phyloP scores from a whole-genome alignment of 2,797 vertebrate species.

The Thamnophis elegans region DNA sequence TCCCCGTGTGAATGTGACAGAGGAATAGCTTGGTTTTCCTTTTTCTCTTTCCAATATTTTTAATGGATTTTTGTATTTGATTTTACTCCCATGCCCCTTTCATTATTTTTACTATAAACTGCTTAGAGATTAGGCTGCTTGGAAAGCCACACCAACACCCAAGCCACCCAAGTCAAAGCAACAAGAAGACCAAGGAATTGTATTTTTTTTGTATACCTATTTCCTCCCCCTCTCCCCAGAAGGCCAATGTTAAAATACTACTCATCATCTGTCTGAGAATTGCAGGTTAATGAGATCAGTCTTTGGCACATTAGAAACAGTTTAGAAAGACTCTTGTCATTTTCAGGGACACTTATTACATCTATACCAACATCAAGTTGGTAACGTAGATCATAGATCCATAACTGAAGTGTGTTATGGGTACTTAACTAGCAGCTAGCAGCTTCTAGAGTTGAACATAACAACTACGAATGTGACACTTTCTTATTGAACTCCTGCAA shows the following conservation, averaged over 20 bases:
- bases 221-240: neutral
- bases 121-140: neutral
- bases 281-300: conserved; percentile 58
- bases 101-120: neutral
- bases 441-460: conserved; percentile 33
- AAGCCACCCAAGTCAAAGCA: neutral
- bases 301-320: conserved; percentile 47
- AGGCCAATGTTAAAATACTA: neutral
- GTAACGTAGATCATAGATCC: neutral
- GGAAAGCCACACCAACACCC: neutral
- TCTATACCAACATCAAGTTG: neutral
- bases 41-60: neutral
- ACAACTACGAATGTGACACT: neutral
- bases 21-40: neutral
- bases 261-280: conserved; percentile 46
- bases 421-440: conserved; percentile 2
- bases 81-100: neutral
- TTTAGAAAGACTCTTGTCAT: conserved; percentile 31
- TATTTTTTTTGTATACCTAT: neutral
- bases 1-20: neutral
- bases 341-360: conserved; percentile 30
- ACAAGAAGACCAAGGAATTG: neutral
- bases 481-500: conserved; percentile 24
- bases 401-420: neutral
- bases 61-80: neutral